These are phyloP conservation scores for Drosophila ercepeae DNA, from an alignment of 1,140 invertebrate species.

Conservation along the genomic window DNA sequence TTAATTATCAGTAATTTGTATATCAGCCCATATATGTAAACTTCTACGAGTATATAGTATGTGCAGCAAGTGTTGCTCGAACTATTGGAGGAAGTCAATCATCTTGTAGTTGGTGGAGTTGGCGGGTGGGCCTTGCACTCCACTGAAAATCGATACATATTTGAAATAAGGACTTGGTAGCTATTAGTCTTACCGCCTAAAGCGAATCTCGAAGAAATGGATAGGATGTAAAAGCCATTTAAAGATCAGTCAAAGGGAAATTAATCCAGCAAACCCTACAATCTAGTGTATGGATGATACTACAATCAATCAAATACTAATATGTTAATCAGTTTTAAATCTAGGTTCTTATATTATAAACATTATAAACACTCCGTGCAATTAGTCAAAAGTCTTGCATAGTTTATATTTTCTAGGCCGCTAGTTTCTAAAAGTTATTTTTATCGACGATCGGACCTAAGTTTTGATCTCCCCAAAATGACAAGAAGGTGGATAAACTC, in stretches of 20 bases:
- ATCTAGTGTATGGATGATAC: conserved; percentile 37
- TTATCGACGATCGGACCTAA: conserved; percentile 11
- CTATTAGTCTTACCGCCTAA: conserved; percentile 69
- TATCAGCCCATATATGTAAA: conserved; percentile 30
- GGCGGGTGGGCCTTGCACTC: conserved; percentile 4
- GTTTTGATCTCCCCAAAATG: conserved; percentile 17
- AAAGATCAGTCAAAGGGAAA: conserved; percentile 13
- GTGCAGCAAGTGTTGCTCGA: conserved; percentile 68
- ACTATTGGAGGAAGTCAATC: conserved; percentile 68
- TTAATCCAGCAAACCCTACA: conserved; percentile 44
- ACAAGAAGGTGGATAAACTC: neutral
- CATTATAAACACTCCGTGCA: conserved; percentile 60
- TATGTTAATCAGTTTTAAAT: conserved; percentile 65
- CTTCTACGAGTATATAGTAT: conserved; percentile 38
- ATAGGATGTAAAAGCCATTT: conserved; percentile 43
- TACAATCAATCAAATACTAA: conserved; percentile 68
- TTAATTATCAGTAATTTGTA: conserved; percentile 77
- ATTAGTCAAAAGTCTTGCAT: conserved; percentile 76
- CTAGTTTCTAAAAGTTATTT: conserved; percentile 50
- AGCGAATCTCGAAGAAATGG: conserved; percentile 56
- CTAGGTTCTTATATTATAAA: conserved; percentile 44
- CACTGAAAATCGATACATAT: conserved; percentile 77
- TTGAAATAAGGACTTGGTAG: conserved; percentile 79
- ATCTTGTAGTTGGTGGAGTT: conserved; percentile 61
- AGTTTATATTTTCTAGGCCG: conserved; percentile 58